phyloP scores from a whole-genome alignment of 2,113 vertebrate genomes.

The Salvelinus sp. region DNA sequence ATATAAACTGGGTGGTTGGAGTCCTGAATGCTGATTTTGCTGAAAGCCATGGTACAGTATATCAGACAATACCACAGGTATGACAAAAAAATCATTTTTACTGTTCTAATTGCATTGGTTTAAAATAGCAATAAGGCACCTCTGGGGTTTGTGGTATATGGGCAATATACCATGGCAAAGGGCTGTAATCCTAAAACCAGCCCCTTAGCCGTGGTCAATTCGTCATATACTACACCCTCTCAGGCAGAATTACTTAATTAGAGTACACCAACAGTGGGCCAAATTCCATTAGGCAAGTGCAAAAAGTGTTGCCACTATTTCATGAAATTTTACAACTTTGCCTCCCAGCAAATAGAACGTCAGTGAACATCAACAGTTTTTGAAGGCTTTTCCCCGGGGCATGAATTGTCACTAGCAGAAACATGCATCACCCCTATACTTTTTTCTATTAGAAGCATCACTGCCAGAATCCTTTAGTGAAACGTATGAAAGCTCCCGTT shows the following conservation, averaged over 20 bases:
- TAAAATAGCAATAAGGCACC: too few relatives aligned
- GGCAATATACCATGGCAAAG: too few relatives aligned
- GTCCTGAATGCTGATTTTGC: too few relatives aligned
- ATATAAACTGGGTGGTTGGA: background rate
- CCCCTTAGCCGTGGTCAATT: too few relatives aligned
- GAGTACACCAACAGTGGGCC: constrained; percentile 6
- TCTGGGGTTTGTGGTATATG: too few relatives aligned
- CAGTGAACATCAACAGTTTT: constrained; percentile 23
- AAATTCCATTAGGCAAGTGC: constrained; percentile 32
- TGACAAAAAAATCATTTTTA: too few relatives aligned
- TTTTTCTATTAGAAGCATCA: constrained; percentile 16
- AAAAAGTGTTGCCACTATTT: constrained; percentile 18
- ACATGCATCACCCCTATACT: constrained; percentile 12
- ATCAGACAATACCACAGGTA: too few relatives aligned
- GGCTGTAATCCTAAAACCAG: too few relatives aligned
- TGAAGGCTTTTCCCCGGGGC: background rate
- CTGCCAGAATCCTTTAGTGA: constrained; percentile 25
- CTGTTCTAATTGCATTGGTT: too few relatives aligned
- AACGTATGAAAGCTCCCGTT: constrained; percentile 37
- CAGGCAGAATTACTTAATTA: background rate
- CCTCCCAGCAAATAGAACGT: constrained; percentile 15
- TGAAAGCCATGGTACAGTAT: too few relatives aligned
- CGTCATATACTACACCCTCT: too few relatives aligned
- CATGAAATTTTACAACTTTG: constrained; percentile 23
- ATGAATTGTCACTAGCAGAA: constrained; percentile 15